Conservation (phyloP, 2,888 invertebrate genomes). For the Sympetrum striolatum region DNA sequence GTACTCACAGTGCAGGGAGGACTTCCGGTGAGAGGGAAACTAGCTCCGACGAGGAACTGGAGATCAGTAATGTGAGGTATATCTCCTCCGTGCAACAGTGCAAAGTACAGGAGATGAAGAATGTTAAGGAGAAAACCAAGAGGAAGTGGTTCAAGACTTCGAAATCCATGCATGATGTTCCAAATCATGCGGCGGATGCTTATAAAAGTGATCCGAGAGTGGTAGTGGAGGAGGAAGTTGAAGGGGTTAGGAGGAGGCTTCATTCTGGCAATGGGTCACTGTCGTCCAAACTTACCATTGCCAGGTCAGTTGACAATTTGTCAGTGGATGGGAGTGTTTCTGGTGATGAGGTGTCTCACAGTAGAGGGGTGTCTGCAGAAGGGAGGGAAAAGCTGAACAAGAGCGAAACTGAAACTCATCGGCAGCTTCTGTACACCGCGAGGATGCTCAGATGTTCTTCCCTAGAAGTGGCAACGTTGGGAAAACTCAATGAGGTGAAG, state of each 20-base stretch:
- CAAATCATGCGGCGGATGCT: neutral
- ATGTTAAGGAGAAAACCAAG: neutral
- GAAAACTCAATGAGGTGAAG: slow-evolving; percentile 43
- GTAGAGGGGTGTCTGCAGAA: neutral
- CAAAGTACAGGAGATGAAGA: neutral
- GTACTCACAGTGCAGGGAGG: slow-evolving; percentile 14
- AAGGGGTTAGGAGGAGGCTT: neutral
- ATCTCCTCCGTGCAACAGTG: neutral
- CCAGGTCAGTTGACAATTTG: slow-evolving; percentile 5
- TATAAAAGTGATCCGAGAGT: neutral
- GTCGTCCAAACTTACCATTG: neutral
- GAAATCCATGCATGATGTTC: slow-evolving; percentile 13
- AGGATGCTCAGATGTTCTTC: slow-evolving; percentile 16
- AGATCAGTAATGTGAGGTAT: neutral
- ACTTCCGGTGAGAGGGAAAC: neutral
- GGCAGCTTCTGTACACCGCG: slow-evolving; percentile 12
- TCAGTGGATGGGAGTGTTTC: neutral
- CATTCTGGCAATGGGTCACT: neutral
- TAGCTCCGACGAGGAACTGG: slow-evolving; percentile 8
- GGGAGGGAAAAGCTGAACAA: neutral
- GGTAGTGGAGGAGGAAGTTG: neutral
- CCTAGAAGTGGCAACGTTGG: slow-evolving; percentile 1
- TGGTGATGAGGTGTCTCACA: neutral
- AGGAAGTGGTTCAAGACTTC: slow-evolving; percentile 19
- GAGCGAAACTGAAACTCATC: neutral